Evolutionary conservation across 2,113 vertebrate genomes (phyloP), one percentile per base, ranked within the genome.

Genomic region (human (Homo sapiens)): DNA sequence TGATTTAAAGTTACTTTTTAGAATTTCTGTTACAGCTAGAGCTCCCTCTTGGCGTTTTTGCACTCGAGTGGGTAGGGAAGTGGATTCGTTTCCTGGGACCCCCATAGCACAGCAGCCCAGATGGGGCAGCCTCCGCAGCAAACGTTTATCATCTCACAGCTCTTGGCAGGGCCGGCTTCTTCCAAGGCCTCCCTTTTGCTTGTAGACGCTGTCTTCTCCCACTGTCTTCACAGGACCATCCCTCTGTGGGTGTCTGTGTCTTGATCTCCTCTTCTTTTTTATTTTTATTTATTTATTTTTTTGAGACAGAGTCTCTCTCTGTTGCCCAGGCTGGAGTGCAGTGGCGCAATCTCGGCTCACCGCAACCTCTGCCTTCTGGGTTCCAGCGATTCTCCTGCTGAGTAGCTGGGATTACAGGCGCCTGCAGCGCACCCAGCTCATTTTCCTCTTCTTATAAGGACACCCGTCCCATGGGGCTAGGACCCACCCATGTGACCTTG

Each of bases 51-150:
- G 90, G 38, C 17, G 25, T 1, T 11, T 38, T 12, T 22, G 84
- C 9, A 18, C 0, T 55, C 0, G 10, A 50, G 85, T 2, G 20
- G 22, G 2, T 7, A 32, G 57, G 45, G 3, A 1, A 55, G 30
- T 22, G 18, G 6, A 30, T 13, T 0, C 0, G 3, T 38, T 6
- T 11, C 40, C 35, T 9, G 1, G 8, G 35, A 18, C 50, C 6
- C 1, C 40, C 6, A 0, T 76, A 2, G 27, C 45, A 40, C 0
- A 35, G 48, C 0, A 3, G n/a, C 59, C 4, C 6, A n/a, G 1
- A 23, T 0, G 5, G 13, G 18, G 50, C 1, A 16, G 9, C 17
- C 27, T 1, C 3, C 13, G 1, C 18, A 0, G 3, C 48, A 43
- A 11, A 12, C 32, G 0, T 12, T 5, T 16, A 2, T 8, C 17